A percentile compares a stretch with the other conserved stretches of the same genome.
These are phyloP conservation scores for Podilymbus podiceps DNA, from an alignment of 2,113 vertebrate genomes.

Conservation along the genomic window DNA sequence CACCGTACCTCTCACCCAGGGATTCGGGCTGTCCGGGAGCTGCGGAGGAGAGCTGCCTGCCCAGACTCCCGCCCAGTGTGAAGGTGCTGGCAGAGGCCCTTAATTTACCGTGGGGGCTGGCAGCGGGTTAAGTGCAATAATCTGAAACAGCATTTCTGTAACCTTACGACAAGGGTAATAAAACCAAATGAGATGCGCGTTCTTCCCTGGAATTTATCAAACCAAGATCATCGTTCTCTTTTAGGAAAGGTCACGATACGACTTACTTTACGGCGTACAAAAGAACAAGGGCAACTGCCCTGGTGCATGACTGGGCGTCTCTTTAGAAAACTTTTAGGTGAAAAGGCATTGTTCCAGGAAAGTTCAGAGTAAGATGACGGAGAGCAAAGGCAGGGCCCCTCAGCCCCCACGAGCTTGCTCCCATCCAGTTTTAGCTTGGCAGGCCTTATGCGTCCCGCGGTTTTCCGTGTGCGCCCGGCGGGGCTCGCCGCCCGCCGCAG, in stretches of 20 bases:
- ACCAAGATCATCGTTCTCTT: neutral
- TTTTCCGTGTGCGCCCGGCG: neutral
- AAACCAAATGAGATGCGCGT: neutral
- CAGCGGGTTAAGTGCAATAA: constrained; percentile 1
- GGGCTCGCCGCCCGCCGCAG: neutral
- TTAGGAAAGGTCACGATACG: neutral
- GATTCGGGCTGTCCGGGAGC: neutral
- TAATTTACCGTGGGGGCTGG: neutral
- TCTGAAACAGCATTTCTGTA: neutral
- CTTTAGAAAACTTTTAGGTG: neutral
- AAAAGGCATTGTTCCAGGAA: accelerated
- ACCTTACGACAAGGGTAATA: constrained; percentile 15
- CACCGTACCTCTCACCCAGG: neutral
- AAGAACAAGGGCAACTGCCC: neutral
- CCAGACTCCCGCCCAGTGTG: neutral
- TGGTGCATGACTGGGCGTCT: accelerated
- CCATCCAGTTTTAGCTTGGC: neutral
- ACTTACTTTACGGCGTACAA: neutral
- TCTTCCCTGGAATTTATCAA: neutral
- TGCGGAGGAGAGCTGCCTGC: neutral
- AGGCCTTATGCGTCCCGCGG: neutral
- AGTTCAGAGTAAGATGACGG: neutral
- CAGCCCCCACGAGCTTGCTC: neutral
- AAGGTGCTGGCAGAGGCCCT: neutral
- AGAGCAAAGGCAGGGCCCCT: neutral